Base-by-base conservation (phyloP, 2,797 vertebrate species). In the Sebastes taczanowskii region DNA sequence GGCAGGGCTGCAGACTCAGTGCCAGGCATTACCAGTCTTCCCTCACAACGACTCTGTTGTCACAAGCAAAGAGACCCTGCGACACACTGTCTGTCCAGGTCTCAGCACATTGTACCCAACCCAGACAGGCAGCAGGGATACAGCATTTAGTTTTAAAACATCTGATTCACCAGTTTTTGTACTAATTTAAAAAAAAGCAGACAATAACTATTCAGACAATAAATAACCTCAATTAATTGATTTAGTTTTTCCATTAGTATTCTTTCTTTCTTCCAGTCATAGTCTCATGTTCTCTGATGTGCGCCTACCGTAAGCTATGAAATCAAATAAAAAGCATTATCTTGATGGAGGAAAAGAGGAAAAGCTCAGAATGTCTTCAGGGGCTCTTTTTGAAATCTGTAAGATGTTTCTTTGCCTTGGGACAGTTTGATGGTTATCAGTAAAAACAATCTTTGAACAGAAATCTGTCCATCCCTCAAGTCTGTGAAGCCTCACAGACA, bases 21-120 rank as follows among this genome's bases (percentile, higher is more conserved):
- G 88, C 93, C 94, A 93, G 93, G 92, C 92, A 78, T 92, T 49
- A 77, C 88, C 91, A 93, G 88, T 85, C 79, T 64, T 66, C 67
- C 61, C 30, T 77, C 81, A 93, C 91, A 94, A 90, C 30, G 56
- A 78, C 84, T 69, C 87, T 79, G 87, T 92, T 95, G 92, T 94
- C 78, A 84, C 66, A 55, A 73, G 42, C 73, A 83, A 11, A 82
- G 78, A 83, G 58, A 58, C 49, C 46, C 76, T 67, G 77, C 25
- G 56, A 67, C 71, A 22, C 4, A 11, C 29, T 66, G 71, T 86
- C 77, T 80, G 70, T 58, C 68, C 82, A 83, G 71, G 77, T 81
- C 79, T 62, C 77, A n/a, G 70, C 56, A 72, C 82, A 82, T 9
- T 67, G 70, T 80, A 63, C 71, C 35, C 69, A 46, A 38, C 62